phyloP scores from a whole-genome alignment of 1,140 invertebrate genomes.

The Tribolium madens region DNA sequence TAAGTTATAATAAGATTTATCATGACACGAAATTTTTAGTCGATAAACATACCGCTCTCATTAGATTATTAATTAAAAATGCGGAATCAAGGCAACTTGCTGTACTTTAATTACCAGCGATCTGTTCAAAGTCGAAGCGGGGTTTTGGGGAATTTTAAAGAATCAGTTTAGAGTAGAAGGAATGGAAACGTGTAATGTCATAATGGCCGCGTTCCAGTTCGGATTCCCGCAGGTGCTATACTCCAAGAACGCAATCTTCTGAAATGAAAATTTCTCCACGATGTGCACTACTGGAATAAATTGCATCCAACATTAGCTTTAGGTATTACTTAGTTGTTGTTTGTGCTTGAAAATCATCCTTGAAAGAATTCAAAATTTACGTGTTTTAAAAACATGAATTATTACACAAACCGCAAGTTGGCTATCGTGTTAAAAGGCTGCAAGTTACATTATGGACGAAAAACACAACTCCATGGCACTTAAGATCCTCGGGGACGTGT shows the following conservation, averaged over 20 bases:
- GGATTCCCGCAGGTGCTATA: conserved; percentile 57
- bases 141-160: conserved; percentile 19
- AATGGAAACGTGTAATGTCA: conserved; percentile 35
- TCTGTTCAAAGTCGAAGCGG: background rate
- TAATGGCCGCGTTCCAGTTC: conserved; percentile 52
- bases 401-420: conserved; percentile 8
- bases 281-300: conserved; percentile 48
- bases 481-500: conserved; percentile 20
- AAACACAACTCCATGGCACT: conserved; percentile 42
- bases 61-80: conserved; percentile 51
- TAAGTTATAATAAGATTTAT: conserved; percentile 51
- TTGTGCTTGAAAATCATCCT: background rate
- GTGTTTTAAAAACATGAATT: background rate
- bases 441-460: conserved; percentile 10
- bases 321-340: conserved; percentile 16
- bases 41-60: conserved; percentile 45
- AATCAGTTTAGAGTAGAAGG: conserved; percentile 35
- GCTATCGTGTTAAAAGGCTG: conserved; percentile 21
- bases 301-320: conserved; percentile 41
- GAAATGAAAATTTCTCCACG: conserved; percentile 55
- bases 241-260: conserved; percentile 54
- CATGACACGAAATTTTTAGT: conserved; percentile 48
- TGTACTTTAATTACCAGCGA: conserved; percentile 22
- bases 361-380: background rate
- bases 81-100: background rate